phyloP scores from a whole-genome alignment of 1,140 invertebrate genomes.

The Heliconius eleuchia region DNA sequence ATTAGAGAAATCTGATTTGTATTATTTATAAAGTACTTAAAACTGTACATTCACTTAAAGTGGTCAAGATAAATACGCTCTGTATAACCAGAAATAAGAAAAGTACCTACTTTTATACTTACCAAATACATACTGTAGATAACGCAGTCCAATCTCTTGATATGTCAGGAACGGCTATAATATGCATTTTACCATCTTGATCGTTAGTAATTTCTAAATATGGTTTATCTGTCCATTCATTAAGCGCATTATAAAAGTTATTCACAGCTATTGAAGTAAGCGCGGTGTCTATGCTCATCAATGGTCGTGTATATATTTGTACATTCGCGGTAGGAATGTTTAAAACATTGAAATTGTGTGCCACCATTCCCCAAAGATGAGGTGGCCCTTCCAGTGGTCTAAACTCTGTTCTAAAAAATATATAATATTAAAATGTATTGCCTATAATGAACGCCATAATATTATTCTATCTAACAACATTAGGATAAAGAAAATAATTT shows the following conservation, averaged over 20 bases:
- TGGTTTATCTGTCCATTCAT: conserved; percentile 56
- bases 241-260: conserved; percentile 50
- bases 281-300: conserved; percentile 48
- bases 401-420: conserved; percentile 55
- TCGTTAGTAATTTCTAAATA: conserved; percentile 53
- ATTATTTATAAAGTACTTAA: no score
- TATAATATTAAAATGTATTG: neutral
- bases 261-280: conserved; percentile 58
- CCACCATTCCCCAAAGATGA: conserved; percentile 67
- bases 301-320: conserved; percentile 47
- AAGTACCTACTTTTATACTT: conserved; percentile 35
- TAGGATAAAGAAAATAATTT: no score
- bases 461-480: no score
- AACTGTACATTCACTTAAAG: no score
- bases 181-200: conserved; percentile 55
- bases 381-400: conserved; percentile 47
- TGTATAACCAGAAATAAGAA: no score
- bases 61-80: no score
- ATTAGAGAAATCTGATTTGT: no score
- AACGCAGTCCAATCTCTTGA: conserved; percentile 59
- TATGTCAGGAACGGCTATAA: conserved; percentile 66
- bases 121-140: conserved; percentile 69
- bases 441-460: no score
- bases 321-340: conserved; percentile 53
- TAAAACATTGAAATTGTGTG: conserved; percentile 59